Evolutionary conservation across 2,888 invertebrate species (phyloP).

Genomic region (Lepidocyrtoides sp.): DNA sequence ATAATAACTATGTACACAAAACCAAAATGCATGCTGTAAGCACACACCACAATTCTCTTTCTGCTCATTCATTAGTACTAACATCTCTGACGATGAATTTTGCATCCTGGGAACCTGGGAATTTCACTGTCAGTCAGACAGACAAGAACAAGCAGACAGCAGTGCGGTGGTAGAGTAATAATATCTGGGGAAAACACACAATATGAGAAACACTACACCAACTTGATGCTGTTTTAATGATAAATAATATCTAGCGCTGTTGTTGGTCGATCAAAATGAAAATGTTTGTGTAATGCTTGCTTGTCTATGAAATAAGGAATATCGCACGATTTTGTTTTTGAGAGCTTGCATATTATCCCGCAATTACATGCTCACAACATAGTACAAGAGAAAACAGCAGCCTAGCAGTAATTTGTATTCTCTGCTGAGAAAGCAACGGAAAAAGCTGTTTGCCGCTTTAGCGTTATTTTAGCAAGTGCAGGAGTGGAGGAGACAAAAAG

Average conservation of each 20-base stretch:
- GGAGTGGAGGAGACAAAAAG: neutral
- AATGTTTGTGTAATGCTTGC: conserved; percentile 10
- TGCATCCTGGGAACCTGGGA: conserved; percentile 33
- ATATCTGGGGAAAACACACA: neutral
- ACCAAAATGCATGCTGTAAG: no score
- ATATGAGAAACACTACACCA: no score
- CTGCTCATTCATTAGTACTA: conserved; percentile 39
- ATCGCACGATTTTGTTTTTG: conserved; percentile 35
- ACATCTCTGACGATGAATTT: neutral
- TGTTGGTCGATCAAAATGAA: conserved; percentile 36
- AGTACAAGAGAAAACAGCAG: no score
- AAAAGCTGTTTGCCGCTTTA: neutral
- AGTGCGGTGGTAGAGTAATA: neutral
- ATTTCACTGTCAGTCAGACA: conserved; percentile 28
- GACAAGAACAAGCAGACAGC: conserved; percentile 33
- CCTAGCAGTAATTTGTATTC: conserved; percentile 49
- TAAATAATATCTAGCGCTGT: neutral
- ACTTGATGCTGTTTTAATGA: neutral
- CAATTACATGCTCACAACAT: no score
- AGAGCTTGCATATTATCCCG: neutral
- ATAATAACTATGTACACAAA: no score
- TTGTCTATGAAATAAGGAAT: neutral
- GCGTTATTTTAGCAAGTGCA: neutral
- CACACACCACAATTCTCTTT: no score
- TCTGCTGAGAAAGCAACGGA: conserved; percentile 4